Evolutionary conservation across 2,888 invertebrate species (phyloP).

Genomic region (Agapetus fuscipes): DNA sequence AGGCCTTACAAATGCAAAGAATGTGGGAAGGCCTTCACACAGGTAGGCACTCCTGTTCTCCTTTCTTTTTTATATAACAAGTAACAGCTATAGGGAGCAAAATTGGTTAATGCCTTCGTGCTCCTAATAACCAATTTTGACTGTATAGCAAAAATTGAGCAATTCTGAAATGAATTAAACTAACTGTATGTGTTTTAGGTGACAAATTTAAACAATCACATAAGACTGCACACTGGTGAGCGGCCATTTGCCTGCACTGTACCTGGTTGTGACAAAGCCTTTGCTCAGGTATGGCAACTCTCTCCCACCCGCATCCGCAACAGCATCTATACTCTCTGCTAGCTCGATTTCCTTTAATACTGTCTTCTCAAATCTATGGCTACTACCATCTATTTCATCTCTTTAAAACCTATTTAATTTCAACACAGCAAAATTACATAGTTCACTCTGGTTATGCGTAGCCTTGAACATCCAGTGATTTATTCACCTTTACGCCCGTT

Average conservation of each 20-base stretch:
- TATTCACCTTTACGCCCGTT: too few species aligned
- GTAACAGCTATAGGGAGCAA: too few species aligned
- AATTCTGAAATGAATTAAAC: too few species aligned
- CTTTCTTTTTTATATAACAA: not conserved
- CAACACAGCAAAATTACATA: not conserved
- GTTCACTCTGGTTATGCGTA: not conserved
- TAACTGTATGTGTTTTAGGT: slow-evolving; percentile 30
- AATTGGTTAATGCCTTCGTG: too few species aligned
- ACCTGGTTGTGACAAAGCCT: slow-evolving; percentile 43
- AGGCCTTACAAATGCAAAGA: slow-evolving; percentile 42
- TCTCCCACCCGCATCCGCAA: not conserved
- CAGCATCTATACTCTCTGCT: not conserved
- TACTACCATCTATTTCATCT: not conserved
- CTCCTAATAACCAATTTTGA: too few species aligned
- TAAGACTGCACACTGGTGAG: slow-evolving; percentile 44
- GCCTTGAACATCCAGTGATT: too few species aligned
- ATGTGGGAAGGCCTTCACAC: slow-evolving; percentile 44
- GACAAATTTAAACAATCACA: slow-evolving; percentile 43
- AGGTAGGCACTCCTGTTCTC: slow-evolving; percentile 29
- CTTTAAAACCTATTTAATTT: not conserved
- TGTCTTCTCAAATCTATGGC: too few species aligned
- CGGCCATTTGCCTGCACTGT: slow-evolving; percentile 41
- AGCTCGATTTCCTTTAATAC: not conserved
- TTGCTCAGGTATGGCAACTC: slow-evolving; percentile 33
- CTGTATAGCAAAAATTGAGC: too few species aligned